phyloP scores from a whole-genome alignment of 2,888 invertebrate species.

The Diploptera punctata region DNA sequence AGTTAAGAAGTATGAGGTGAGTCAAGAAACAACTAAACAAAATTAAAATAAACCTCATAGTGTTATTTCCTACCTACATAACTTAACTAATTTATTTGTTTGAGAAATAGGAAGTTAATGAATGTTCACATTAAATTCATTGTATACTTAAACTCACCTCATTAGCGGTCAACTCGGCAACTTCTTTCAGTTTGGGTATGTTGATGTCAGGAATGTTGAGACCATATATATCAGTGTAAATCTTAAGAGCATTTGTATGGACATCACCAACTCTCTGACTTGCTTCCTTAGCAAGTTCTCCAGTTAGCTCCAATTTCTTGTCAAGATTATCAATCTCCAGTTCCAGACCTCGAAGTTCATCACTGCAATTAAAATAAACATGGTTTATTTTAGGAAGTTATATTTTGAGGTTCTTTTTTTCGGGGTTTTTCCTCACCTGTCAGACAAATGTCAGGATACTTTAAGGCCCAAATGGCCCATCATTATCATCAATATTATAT shows the following conservation, averaged over 20 bases:
- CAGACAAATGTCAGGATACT: too few species aligned
- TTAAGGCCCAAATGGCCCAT: too few species aligned
- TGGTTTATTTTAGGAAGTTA: too few species aligned
- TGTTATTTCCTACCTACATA: too few species aligned
- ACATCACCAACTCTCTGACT: conserved; percentile 76
- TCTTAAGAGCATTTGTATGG: conserved; percentile 80
- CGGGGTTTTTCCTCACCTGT: too few species aligned
- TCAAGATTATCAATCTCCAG: conserved; percentile 72
- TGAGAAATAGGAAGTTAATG: not conserved
- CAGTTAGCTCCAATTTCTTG: conserved; percentile 71
- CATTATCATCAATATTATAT: too few species aligned
- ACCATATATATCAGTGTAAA: conserved; percentile 81
- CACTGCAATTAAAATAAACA: conserved; percentile 54
- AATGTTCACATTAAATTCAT: not conserved
- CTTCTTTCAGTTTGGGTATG: conserved; percentile 69
- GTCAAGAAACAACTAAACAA: too few species aligned
- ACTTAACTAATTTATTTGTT: too few species aligned
- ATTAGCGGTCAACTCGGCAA: conserved; percentile 71
- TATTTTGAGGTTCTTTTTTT: too few species aligned
- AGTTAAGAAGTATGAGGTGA: too few species aligned
- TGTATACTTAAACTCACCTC: conserved; percentile 64
- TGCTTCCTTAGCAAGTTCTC: conserved; percentile 75
- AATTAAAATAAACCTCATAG: too few species aligned
- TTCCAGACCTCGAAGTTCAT: conserved; percentile 70
- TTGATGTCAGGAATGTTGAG: conserved; percentile 81